phyloP scores from a whole-genome alignment of 2,888 invertebrate genomes.

The Eurytoma adleriae region DNA sequence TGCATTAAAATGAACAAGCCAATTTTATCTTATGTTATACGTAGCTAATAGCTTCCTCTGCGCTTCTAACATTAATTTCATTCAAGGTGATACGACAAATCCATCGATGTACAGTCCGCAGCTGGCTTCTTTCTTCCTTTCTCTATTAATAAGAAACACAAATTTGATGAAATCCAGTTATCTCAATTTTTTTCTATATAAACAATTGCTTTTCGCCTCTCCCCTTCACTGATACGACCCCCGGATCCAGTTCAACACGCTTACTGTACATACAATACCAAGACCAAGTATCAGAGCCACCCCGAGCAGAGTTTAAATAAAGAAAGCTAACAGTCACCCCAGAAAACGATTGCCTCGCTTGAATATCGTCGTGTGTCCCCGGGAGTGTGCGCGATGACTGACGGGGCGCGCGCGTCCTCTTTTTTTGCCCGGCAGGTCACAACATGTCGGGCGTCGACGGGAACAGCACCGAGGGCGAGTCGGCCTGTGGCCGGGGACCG shows the following conservation, averaged over 20 bases:
- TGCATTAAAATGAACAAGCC: conserved; percentile 11
- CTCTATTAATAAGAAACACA: conserved; percentile 3
- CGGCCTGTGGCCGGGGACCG: conserved; percentile 80
- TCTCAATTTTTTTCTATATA: conserved; percentile 18
- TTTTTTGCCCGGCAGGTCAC: conserved; percentile 82
- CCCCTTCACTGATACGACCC: neutral
- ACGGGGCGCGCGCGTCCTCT: conserved; percentile 25
- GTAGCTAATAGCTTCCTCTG: conserved; percentile 32
- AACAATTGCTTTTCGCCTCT: conserved; percentile 24
- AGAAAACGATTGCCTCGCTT: conserved; percentile 13
- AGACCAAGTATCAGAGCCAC: neutral
- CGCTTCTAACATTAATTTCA: conserved; percentile 34
- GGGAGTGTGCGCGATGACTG: conserved; percentile 6
- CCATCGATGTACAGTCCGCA: conserved; percentile 22
- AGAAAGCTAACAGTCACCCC: no score
- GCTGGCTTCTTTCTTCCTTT: conserved; percentile 35
- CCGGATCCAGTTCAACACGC: neutral
- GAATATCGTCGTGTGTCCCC: neutral
- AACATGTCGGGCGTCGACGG: conserved; percentile 93
- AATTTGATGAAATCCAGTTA: conserved; percentile 7
- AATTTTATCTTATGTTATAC: neutral
- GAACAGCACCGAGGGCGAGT: conserved; percentile 87
- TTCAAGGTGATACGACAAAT: neutral
- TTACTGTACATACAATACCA: neutral
- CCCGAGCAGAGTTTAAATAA: neutral